Percentiles rank a stretch among this genome's conserved stretches.
phyloP scores from a whole-genome alignment of 2,888 invertebrate species.

The Stomorhina lunata region DNA sequence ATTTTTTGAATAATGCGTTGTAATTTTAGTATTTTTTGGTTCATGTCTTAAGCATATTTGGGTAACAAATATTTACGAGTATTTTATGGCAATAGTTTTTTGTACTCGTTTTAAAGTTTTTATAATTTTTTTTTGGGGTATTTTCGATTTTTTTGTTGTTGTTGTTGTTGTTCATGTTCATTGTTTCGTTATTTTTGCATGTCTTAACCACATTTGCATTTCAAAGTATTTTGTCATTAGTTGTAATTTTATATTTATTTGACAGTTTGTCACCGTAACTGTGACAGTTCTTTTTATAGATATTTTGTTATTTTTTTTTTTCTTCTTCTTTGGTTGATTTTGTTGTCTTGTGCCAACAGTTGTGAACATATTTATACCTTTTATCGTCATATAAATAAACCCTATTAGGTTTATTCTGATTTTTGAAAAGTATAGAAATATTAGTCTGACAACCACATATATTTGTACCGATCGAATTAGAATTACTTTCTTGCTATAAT shows the following conservation, averaged over 20 bases:
- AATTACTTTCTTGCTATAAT: too few species aligned
- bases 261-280: slow-evolving; percentile 69
- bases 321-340: not conserved
- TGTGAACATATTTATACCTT: not conserved
- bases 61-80: slow-evolving; percentile 27
- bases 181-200: slow-evolving; percentile 55
- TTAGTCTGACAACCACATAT: too few species aligned
- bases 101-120: slow-evolving; percentile 13
- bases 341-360: not conserved
- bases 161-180: slow-evolving; percentile 32
- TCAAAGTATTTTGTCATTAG: slow-evolving; percentile 71
- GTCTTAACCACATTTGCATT: slow-evolving; percentile 69
- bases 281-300: slow-evolving; percentile 66
- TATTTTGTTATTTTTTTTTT: slow-evolving; percentile 18
- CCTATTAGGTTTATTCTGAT: too few species aligned
- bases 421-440: too few species aligned
- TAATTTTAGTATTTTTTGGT: slow-evolving; percentile 7
- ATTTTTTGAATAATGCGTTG: slow-evolving; percentile 56
- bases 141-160: slow-evolving; percentile 1
- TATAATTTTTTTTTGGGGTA: not conserved
- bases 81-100: too few species aligned
- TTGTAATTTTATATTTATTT: slow-evolving; percentile 68
- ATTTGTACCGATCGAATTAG: too few species aligned
- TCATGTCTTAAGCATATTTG: slow-evolving; percentile 46
- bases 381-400: too few species aligned